A percentile compares a stretch with the other conserved stretches of the same genome.
phyloP scores from a whole-genome alignment of 2,888 invertebrate genomes.

The Agriopis marginaria region DNA sequence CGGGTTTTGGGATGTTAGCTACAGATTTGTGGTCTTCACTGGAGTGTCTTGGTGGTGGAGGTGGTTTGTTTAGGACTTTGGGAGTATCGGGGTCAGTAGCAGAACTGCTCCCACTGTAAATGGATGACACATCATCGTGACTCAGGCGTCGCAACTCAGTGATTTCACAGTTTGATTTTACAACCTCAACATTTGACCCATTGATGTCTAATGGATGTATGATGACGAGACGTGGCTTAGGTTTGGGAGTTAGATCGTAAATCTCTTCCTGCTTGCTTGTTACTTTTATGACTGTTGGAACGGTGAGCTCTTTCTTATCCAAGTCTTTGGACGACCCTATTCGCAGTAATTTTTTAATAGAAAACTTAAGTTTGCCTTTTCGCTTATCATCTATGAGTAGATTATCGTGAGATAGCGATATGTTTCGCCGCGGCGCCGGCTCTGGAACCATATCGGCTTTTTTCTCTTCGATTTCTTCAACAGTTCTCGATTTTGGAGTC shows the following conservation, averaged over 20 bases:
- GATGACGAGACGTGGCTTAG: conserved; percentile 92
- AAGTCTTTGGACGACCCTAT: conserved; percentile 92
- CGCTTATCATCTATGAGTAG: conserved; percentile 88
- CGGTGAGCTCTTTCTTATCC: conserved; percentile 83
- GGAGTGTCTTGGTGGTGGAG: conserved; percentile 91
- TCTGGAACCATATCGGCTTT: conserved; percentile 83
- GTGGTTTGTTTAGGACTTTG: conserved; percentile 87
- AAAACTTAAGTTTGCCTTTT: conserved; percentile 91
- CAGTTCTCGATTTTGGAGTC: conserved; percentile 62
- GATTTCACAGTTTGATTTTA: conserved; percentile 85
- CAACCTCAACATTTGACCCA: conserved; percentile 92
- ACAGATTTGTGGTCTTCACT: conserved; percentile 81
- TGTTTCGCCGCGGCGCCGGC: conserved; percentile 89
- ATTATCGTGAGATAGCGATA: conserved; percentile 92
- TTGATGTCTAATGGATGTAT: conserved; percentile 95
- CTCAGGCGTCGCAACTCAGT: conserved; percentile 73
- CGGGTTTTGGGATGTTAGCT: conserved; percentile 87
- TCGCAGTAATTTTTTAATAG: conserved; percentile 93
- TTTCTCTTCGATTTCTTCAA: conserved; percentile 70
- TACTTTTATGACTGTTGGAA: conserved; percentile 76
- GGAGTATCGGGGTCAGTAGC: conserved; percentile 72
- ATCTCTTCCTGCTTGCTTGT: conserved; percentile 85
- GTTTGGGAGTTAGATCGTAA: conserved; percentile 85
- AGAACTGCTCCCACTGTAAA: conserved; percentile 78
- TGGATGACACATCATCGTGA: conserved; percentile 85